Evolutionary conservation across 2,797 vertebrate genomes (phyloP).

Genomic region (Arrhamphus sclerolepis): DNA sequence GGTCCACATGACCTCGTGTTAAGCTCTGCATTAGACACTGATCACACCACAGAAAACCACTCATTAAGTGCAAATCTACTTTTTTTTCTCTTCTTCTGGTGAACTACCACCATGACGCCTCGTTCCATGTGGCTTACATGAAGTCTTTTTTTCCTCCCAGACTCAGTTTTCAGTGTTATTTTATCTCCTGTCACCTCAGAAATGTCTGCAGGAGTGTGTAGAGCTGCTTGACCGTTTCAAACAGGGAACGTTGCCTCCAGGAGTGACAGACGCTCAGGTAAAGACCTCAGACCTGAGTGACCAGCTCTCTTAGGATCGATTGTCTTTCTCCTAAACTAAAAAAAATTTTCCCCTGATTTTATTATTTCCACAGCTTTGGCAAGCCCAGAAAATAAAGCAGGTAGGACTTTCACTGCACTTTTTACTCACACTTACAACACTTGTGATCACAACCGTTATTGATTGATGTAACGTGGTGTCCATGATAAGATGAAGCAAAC

Average conservation of each 20-base stretch:
- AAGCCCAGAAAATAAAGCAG: constrained; percentile 95
- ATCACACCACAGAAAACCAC: constrained; percentile 52
- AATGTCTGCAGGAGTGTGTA: constrained; percentile 85
- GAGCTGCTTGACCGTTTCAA: constrained; percentile 86
- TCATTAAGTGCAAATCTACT: constrained; percentile 42
- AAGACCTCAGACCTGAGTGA: not conserved
- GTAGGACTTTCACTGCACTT: constrained; percentile 75
- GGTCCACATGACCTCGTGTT: constrained; percentile 37
- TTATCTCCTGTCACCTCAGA: constrained; percentile 68
- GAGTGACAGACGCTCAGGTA: constrained; percentile 90
- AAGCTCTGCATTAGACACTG: constrained; percentile 55
- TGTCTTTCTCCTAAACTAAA: too few species aligned
- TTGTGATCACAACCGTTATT: not conserved
- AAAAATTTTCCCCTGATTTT: not conserved
- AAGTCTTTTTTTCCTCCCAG: fast-evolving
- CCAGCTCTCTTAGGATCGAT: too few species aligned
- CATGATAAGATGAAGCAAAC: too few species aligned
- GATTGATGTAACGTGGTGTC: too few species aligned
- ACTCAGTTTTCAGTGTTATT: not conserved
- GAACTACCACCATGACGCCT: constrained; percentile 34
- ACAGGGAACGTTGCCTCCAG: constrained; percentile 80
- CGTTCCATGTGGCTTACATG: not conserved
- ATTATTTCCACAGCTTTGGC: constrained; percentile 86
- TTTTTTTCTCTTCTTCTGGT: constrained; percentile 4
- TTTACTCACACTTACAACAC: too few species aligned